Conservation (phyloP, 2,888 invertebrate genomes). For the Limenitis arthemis region DNA sequence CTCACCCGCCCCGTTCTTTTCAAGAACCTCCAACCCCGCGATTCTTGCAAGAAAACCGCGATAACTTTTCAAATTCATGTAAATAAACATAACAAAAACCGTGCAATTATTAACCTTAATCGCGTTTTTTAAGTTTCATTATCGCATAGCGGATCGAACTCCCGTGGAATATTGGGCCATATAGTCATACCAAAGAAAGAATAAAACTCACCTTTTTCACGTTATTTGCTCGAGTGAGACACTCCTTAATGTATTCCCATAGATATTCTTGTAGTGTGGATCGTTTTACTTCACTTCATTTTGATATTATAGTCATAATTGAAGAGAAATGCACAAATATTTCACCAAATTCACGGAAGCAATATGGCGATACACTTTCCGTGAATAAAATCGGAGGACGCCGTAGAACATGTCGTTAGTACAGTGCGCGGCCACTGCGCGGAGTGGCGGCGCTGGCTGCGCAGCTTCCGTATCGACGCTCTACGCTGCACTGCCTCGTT, state of each 20-base stretch:
- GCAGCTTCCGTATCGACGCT: slow-evolving; percentile 63
- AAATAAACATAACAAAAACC: slow-evolving; percentile 73
- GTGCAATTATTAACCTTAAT: slow-evolving; percentile 75
- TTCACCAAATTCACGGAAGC: slow-evolving; percentile 69
- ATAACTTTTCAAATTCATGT: slow-evolving; percentile 71
- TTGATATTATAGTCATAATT: slow-evolving; percentile 68
- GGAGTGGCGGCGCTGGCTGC: slow-evolving; percentile 42
- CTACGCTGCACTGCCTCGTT: slow-evolving; percentile 12
- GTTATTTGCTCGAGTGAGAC: slow-evolving; percentile 40
- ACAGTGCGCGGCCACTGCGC: slow-evolving; percentile 64
- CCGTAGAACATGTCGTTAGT: slow-evolving; percentile 68
- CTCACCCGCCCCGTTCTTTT: slow-evolving; percentile 56
- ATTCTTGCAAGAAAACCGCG: slow-evolving; percentile 63
- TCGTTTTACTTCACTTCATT: slow-evolving; percentile 61
- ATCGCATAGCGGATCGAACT: slow-evolving; percentile 74
- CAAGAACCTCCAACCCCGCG: slow-evolving; percentile 42
- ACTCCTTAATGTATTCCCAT: slow-evolving; percentile 44
- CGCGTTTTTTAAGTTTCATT: slow-evolving; percentile 74
- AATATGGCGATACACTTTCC: slow-evolving; percentile 72
- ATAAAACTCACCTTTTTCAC: slow-evolving; percentile 68
- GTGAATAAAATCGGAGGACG: slow-evolving; percentile 71
- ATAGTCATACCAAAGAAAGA: slow-evolving; percentile 69
- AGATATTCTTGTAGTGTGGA: slow-evolving; percentile 43
- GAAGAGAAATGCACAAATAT: slow-evolving; percentile 64
- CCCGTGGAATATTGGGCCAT: slow-evolving; percentile 74